A percentile compares a stretch with the other conserved stretches of the same genome.
Evolutionary conservation across 2,797 vertebrate genomes (phyloP).

Genomic region (Hybognathus amarus): DNA sequence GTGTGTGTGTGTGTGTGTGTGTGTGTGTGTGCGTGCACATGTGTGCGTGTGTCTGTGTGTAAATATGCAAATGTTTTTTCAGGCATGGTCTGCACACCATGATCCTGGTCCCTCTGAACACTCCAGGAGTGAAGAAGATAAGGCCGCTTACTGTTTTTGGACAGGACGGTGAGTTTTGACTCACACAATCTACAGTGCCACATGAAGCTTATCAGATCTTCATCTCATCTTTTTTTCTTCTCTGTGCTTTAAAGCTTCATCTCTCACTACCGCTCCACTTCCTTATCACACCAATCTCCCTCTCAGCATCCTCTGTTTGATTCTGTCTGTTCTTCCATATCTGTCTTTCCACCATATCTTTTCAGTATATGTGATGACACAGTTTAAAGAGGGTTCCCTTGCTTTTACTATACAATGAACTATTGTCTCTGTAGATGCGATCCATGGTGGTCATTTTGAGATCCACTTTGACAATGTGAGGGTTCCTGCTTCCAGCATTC

Average conservation of each 20-base stretch:
- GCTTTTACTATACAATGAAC: neutral
- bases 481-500: conserved; percentile 85
- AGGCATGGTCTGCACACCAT: conserved; percentile 90
- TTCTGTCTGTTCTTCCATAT: neutral
- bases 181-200: neutral
- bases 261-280: neutral
- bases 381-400: neutral
- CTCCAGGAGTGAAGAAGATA: conserved; percentile 83
- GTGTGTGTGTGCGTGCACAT: no score
- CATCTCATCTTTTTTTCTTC: neutral
- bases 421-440: conserved; percentile 77
- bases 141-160: conserved; percentile 90
- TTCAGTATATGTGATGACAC: neutral
- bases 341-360: neutral
- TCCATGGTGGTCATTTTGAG: conserved; percentile 94
- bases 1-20: no score
- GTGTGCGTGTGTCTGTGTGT: no score
- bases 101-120: conserved; percentile 88
- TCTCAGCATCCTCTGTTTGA: conserved; percentile 2
- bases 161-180: conserved; percentile 81
- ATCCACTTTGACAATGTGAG: conserved; percentile 87
- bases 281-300: neutral
- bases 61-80: conserved; percentile 49
- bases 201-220: conserved; percentile 23
- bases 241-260: neutral